A percentile compares a stretch with the other conserved stretches of the same genome.
These are phyloP conservation scores for Oxyruncus cristatus DNA, from an alignment of 2,113 vertebrate genomes.

Conservation along the genomic window DNA sequence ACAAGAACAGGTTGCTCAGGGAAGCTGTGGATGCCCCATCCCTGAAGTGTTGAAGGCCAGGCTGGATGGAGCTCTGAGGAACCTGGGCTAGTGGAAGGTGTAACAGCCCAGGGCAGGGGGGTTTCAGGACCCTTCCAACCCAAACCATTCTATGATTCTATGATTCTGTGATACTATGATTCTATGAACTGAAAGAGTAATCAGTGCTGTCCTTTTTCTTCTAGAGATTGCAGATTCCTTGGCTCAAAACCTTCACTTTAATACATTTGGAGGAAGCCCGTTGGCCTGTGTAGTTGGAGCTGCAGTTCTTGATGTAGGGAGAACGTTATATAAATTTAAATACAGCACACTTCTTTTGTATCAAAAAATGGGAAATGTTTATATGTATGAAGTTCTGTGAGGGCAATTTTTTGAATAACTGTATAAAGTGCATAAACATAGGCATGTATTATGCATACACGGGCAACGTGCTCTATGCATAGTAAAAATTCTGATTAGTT, in stretches of 20 bases:
- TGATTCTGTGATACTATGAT: background rate
- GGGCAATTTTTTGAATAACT: background rate
- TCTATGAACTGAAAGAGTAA: background rate
- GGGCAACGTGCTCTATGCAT: background rate
- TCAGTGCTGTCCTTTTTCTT: background rate
- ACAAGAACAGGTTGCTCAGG: background rate
- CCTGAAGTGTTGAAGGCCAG: background rate
- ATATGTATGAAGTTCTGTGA: background rate
- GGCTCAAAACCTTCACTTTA: constrained; percentile 79
- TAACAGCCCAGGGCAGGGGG: accelerated
- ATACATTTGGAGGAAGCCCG: constrained; percentile 90
- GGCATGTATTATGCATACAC: background rate
- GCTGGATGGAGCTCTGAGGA: background rate
- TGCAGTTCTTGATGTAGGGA: constrained; percentile 87
- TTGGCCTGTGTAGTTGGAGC: constrained; percentile 83
- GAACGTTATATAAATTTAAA: background rate
- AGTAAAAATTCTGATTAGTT: background rate
- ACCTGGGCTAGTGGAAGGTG: accelerated
- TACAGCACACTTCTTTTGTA: background rate
- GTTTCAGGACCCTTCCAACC: background rate
- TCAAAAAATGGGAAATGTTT: background rate
- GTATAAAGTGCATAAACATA: background rate
- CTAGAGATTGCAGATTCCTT: constrained; percentile 87
- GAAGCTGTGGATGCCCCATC: background rate
- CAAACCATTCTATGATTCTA: background rate